phyloP scores from a whole-genome alignment of 2,888 invertebrate species.

The Tethea ocularis region DNA sequence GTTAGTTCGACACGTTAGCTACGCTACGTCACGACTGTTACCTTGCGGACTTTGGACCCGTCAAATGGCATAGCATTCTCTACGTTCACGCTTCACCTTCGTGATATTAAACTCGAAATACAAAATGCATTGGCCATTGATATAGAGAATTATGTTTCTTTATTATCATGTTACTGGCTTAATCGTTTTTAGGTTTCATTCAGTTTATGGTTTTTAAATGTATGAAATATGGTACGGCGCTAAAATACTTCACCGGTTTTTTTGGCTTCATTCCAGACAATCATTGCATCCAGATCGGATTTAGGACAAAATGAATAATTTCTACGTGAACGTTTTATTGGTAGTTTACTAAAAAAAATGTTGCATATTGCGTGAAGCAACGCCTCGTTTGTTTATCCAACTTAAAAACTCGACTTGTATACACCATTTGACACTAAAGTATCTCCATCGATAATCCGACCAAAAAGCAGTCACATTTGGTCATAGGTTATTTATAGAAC shows the following conservation, averaged over 20 bases:
- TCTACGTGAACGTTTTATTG: neutral
- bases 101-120: slow-evolving; percentile 42
- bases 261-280: slow-evolving; percentile 49
- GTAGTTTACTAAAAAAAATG: neutral
- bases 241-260: slow-evolving; percentile 28
- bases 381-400: neutral
- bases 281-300: slow-evolving; percentile 37
- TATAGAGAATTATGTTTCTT: neutral
- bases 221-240: slow-evolving; percentile 37
- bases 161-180: neutral
- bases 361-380: neutral
- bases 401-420: neutral
- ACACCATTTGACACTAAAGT: neutral
- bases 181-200: neutral
- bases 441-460: neutral
- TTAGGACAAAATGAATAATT: slow-evolving; percentile 35
- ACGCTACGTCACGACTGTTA: slow-evolving; percentile 53
- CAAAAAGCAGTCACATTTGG: neutral
- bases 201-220: neutral
- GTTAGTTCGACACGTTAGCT: slow-evolving; percentile 56
- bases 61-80: slow-evolving; percentile 53
- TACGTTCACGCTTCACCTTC: slow-evolving; percentile 59
- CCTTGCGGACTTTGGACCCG: slow-evolving; percentile 82
- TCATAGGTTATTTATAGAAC: slow-evolving; percentile 1
- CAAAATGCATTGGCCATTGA: slow-evolving; percentile 7